Percentiles rank a stretch among this genome's conserved stretches.
These are phyloP conservation scores for Athrips mouffetella DNA, from an alignment of 2,888 invertebrate species.

Conservation along the genomic window DNA sequence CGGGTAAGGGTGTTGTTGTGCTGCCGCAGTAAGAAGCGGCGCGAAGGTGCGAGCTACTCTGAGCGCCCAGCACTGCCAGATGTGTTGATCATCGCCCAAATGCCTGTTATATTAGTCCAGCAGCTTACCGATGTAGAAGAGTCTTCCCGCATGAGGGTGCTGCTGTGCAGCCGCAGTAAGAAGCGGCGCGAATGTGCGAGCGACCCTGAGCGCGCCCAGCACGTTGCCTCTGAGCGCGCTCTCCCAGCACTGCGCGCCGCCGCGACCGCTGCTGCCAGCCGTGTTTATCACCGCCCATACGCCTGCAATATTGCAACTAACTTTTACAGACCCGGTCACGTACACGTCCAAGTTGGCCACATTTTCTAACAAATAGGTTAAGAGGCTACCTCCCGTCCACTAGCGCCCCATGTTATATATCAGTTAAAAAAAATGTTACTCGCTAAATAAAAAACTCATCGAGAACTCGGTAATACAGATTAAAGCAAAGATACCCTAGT, in stretches of 20 bases:
- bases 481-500: too few species aligned
- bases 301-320: constrained; percentile 79
- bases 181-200: constrained; percentile 85
- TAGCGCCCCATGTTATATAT: too few species aligned
- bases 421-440: too few species aligned
- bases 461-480: too few species aligned
- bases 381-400: too few species aligned
- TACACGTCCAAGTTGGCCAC: too few species aligned
- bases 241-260: constrained; percentile 85
- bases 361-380: too few species aligned
- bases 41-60: constrained; percentile 87
- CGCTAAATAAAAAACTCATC: too few species aligned
- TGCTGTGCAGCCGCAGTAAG: constrained; percentile 77
- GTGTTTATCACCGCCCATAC: constrained; percentile 91
- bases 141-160: constrained; percentile 78
- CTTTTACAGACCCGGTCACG: too few species aligned
- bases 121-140: constrained; percentile 81
- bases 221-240: constrained; percentile 83
- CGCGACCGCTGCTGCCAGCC: constrained; percentile 86
- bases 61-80: constrained; percentile 85
- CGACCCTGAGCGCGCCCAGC: constrained; percentile 83
- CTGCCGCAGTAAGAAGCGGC: constrained; percentile 80
- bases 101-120: constrained; percentile 70
- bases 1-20: constrained; percentile 64
- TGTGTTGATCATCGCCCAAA: constrained; percentile 91